phyloP scores from a whole-genome alignment of 2,113 vertebrate species.

The Calyptomena viridis region DNA sequence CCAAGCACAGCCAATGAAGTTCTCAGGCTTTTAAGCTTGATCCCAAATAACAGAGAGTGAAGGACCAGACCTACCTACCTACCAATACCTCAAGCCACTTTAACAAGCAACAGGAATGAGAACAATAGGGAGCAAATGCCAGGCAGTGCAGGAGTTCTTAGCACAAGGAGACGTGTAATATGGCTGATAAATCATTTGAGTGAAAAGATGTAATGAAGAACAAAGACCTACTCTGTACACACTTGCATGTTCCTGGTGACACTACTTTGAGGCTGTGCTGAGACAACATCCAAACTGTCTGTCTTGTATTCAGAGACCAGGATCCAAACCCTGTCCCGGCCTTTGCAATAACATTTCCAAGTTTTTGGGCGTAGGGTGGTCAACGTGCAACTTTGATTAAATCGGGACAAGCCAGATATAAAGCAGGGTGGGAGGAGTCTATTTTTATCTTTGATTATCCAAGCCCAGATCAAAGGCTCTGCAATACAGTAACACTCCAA shows the following conservation, averaged over 20 bases:
- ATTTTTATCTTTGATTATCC: conserved; percentile 54
- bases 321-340: neutral
- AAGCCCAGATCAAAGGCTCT: conserved; percentile 61
- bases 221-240: neutral
- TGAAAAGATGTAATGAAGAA: neutral
- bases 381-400: neutral
- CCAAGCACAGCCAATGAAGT: neutral
- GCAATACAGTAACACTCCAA: conserved; percentile 25
- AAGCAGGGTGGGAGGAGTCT: neutral
- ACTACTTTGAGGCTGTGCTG: neutral
- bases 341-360: neutral
- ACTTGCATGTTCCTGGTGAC: neutral
- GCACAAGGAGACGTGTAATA: neutral
- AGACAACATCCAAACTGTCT: neutral
- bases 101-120: neutral
- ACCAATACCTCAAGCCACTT: neutral
- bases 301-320: neutral
- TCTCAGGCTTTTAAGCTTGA: neutral
- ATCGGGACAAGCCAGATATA: neutral
- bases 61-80: neutral
- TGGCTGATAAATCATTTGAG: neutral
- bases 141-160: neutral
- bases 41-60: neutral
- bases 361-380: neutral
- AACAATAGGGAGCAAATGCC: neutral